Base-by-base conservation (phyloP, 2,113 vertebrate genomes). In the Onychostruthus taczanowskii region DNA sequence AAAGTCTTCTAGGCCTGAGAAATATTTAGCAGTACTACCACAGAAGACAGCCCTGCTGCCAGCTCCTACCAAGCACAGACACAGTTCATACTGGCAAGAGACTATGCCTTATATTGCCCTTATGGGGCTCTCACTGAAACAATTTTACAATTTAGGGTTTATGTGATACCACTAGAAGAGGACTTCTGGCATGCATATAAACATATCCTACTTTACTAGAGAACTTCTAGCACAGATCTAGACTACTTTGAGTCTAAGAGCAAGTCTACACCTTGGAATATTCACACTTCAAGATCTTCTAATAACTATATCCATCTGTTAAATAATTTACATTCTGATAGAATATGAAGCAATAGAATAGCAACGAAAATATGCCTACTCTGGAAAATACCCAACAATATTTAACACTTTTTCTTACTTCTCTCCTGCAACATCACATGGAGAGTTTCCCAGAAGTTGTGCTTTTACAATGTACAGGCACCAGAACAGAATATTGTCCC, bases 241-340 rank as follows among this genome's bases (percentile, higher is more conserved):
- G 43, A 31, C 30, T 72, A 53, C 47, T 72, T 14, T n/a, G 41
- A 78, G 52, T 64, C 10, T 24, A 87, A 59, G 47, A 91, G 41
- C 52, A 64, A 76, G n/a, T 47, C 41, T 44, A 44, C 19, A 76
- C 58, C 62, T 91, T 82, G 53, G 30, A 67, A 90, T 19, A 46
- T 87, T 96, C 87, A 84, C 61, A 82, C 56, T 35, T 93, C 37
- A 55, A 52, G 46, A 66, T 78, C 72, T 95, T 90, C 90, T 67
- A 96, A 81, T 84, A 85, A 74, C 55, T 89, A 49, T 30, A 86
- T 56, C 85, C 80, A 74, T 86, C 58, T 83, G 72, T 81, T 96
- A 92, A 93, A 90, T 92, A 84, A 96, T 92, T 84, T 53, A 87
- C 49, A 75, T 81, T 75, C 46, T 79, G 33, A 59, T 61, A 84